Evolutionary conservation across 2,888 invertebrate genomes (phyloP).

Genomic region (Rapana venosa): DNA sequence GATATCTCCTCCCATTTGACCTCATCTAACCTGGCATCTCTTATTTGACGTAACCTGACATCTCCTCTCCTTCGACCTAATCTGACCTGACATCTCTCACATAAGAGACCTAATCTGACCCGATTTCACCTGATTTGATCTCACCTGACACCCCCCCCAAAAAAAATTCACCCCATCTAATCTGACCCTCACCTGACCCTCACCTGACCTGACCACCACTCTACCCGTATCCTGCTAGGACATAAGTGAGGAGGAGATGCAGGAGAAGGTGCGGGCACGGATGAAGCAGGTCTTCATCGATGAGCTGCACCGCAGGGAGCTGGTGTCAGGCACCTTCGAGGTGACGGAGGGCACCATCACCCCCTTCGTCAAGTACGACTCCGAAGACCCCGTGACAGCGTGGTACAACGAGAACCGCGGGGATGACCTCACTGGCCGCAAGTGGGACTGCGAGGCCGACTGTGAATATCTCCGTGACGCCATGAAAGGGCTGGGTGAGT

Average conservation of each 20-base stretch:
- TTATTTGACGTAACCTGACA: too few relatives aligned
- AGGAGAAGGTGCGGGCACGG: constrained; percentile 56
- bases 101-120: too few relatives aligned
- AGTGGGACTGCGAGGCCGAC: constrained; percentile 70
- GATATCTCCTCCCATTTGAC: neutral
- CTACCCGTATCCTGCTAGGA: neutral
- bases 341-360: constrained; percentile 70
- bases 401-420: constrained; percentile 57
- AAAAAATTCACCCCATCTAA: constrained; percentile 1
- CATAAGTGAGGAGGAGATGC: constrained; percentile 47
- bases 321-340: constrained; percentile 72
- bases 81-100: too few relatives aligned
- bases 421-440: constrained; percentile 53
- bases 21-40: neutral
- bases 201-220: constrained; percentile 3
- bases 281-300: constrained; percentile 65
- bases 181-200: constrained; percentile 14
- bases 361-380: constrained; percentile 61
- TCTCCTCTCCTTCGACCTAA: too few relatives aligned
- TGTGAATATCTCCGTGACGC: constrained; percentile 68
- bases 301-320: constrained; percentile 69
- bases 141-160: neutral
- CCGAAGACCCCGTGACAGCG: constrained; percentile 62
- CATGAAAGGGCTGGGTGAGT: constrained; percentile 74
- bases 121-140: too few relatives aligned